Percentiles rank a stretch among this genome's conserved stretches.
phyloP scores from a whole-genome alignment of 2,113 vertebrate genomes.

The Halichoerus grypus region DNA sequence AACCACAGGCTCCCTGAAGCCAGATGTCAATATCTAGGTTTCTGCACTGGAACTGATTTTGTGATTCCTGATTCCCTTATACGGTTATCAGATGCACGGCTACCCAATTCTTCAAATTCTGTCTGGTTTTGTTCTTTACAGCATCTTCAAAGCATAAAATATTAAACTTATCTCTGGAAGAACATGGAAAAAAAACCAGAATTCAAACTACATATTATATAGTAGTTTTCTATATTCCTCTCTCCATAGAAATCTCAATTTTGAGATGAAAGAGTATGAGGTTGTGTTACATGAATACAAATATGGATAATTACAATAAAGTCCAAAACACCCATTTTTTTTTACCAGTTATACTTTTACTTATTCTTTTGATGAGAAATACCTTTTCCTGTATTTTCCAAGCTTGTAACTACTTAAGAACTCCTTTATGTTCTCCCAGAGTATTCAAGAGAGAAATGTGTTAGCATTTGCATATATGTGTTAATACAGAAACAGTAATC shows the following conservation, averaged over 20 bases:
- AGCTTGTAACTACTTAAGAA: slow-evolving; percentile 44
- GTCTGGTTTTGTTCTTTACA: slow-evolving; percentile 6
- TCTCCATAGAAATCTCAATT: slow-evolving; percentile 47
- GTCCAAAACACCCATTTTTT: background rate
- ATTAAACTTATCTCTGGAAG: slow-evolving; percentile 29
- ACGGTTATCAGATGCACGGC: background rate
- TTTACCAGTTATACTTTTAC: slow-evolving; percentile 43
- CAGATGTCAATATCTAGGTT: background rate
- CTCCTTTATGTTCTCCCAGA: background rate
- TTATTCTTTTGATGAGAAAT: slow-evolving; percentile 42
- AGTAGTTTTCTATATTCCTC: background rate
- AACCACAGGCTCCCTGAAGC: background rate
- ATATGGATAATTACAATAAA: slow-evolving; percentile 60
- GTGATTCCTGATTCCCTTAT: background rate
- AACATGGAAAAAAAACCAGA: slow-evolving; percentile 25
- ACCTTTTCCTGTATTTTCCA: background rate
- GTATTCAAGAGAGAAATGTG: background rate
- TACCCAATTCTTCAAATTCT: background rate
- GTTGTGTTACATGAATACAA: slow-evolving; percentile 51
- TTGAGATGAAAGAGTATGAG: slow-evolving; percentile 62
- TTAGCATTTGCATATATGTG: background rate
- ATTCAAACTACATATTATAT: slow-evolving; percentile 22
- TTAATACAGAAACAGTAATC: background rate
- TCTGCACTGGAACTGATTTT: background rate
- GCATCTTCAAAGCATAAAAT: slow-evolving; percentile 44